These are phyloP conservation scores for Neotoma lepida DNA, from an alignment of 2,113 vertebrate genomes.

Conservation along the genomic window DNA sequence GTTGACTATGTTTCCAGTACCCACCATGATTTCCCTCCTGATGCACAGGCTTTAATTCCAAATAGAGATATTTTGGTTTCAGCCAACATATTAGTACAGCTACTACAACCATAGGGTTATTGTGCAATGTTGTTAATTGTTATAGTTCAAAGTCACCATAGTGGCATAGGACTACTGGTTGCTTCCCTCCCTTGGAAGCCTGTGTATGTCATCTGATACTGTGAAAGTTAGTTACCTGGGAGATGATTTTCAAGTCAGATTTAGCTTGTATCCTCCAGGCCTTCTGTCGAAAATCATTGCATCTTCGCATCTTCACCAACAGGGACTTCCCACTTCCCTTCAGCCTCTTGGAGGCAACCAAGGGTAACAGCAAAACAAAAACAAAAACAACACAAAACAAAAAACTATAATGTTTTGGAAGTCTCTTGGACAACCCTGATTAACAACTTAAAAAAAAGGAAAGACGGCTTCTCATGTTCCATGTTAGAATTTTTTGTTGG, in stretches of 20 bases:
- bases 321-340: neutral
- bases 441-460: neutral
- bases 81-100: neutral
- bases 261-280: neutral
- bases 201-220: neutral
- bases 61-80: neutral
- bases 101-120: too few relatives aligned
- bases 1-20: neutral
- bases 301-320: neutral
- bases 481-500: neutral
- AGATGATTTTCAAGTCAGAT: neutral
- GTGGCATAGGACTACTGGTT: too few relatives aligned
- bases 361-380: too few relatives aligned
- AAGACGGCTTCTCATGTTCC: neutral
- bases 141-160: neutral
- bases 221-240: neutral
- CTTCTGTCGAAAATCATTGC: neutral
- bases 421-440: neutral
- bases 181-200: neutral
- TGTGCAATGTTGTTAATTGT: neutral
- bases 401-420: neutral
- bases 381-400: neutral
- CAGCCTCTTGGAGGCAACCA: neutral
- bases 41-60: neutral
- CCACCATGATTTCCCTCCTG: neutral